Evolutionary conservation across 2,113 vertebrate genomes (phyloP), one percentile per base, ranked within the genome.

Genomic region (Pampusana beccarii): DNA sequence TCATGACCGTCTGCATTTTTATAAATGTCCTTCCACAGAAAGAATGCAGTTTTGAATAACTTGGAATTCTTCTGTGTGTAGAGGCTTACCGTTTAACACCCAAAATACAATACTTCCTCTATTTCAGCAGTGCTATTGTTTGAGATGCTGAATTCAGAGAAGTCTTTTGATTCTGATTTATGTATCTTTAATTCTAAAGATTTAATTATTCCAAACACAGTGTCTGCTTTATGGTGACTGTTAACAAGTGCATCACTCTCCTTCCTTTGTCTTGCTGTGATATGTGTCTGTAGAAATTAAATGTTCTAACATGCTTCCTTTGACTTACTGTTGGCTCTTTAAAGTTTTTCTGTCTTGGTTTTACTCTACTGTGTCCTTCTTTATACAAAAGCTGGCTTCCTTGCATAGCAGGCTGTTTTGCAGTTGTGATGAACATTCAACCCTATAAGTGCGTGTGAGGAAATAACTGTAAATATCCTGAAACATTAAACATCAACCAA

Each of bases 401-500:
- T n/a, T n/a, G 31, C 58, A 33, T 7, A 70, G 38, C 42, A 83
- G 28, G 15, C 7, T 46, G 15, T 5, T 91, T 36, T 36, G 44
- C 18, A 51, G 29, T 31, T 61, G 33, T 5, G 7, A 44, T 46
- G n/a, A 86, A 62, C 6, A 54, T 26, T 54, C 29, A 58, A 17
- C 16, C 13, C 6, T 0, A 0, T 11, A 34, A 24, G 7, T 0
- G 2, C 2, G 0, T 2, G 9, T 0, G 19, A 88, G 33, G 29
- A 80, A 62, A 17, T 13, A 42, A 66, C 10, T 3, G 15, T 5
- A 33, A 57, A 8, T 5, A 70, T 62, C 10, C 15, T 10, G 29
- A 2, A 3, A 8, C 6, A 24, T 21, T 65, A 24, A 24, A 16
- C 34, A 24, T 5, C 2, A 13, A 3, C 5, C 48, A 44, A 19